A percentile compares a stretch with the other conserved stretches of the same genome.
phyloP scores from a whole-genome alignment of 2,888 invertebrate genomes.

The Dorcus hopei region DNA sequence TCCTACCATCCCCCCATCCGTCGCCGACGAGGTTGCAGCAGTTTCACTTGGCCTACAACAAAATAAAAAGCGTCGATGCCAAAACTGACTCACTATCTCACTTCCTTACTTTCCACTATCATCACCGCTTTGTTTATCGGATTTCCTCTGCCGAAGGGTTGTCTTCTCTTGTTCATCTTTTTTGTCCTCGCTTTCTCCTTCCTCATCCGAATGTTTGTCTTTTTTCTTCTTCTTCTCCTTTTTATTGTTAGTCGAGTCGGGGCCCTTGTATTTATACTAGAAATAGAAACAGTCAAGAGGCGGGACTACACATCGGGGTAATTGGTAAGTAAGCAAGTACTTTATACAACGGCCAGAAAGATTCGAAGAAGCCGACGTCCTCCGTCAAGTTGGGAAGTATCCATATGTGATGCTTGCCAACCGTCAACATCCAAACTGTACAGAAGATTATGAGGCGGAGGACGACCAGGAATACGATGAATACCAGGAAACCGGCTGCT shows the following conservation, averaged over 20 bases:
- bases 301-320: not conserved
- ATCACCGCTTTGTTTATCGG: conserved; percentile 26
- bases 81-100: not conserved
- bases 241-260: conserved; percentile 51
- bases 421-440: conserved; percentile 80
- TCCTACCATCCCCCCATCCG: conserved; percentile 4
- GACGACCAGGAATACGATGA: conserved; percentile 87
- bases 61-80: not conserved
- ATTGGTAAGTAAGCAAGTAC: conserved; percentile 50
- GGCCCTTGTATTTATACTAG: conserved; percentile 79
- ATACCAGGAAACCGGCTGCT: conserved; percentile 91
- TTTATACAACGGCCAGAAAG: conserved; percentile 95
- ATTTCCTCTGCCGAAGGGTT: conserved; percentile 25
- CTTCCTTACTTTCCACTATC: conserved; percentile 27
- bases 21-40: not conserved
- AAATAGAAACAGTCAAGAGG: conserved; percentile 9
- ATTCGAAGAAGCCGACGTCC: conserved; percentile 98
- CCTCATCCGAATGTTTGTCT: conserved; percentile 78
- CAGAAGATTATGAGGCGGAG: conserved; percentile 90
- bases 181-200: conserved; percentile 57
- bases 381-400: conserved; percentile 98
- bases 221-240: conserved; percentile 74
- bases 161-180: conserved; percentile 44
- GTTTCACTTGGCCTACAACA: conserved; percentile 17
- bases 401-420: conserved; percentile 94